These are phyloP conservation scores for Phaenicophaeus curvirostris DNA, from an alignment of 2,797 vertebrate genomes.

Conservation along the genomic window DNA sequence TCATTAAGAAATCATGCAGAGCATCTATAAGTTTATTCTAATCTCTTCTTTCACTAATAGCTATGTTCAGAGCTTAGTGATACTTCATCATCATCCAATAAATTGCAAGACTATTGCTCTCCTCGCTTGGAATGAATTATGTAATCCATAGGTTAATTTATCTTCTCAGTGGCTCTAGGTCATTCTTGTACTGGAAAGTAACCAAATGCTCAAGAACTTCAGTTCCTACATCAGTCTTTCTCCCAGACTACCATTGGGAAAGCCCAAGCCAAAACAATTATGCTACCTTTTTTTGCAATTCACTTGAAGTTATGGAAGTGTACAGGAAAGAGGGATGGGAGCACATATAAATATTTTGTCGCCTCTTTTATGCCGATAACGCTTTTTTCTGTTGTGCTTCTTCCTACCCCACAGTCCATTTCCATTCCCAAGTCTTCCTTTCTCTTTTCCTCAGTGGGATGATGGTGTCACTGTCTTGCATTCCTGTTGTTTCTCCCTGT, in stretches of 20 bases:
- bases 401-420: background rate
- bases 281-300: background rate
- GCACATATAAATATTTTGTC: background rate
- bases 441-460: constrained; percentile 1
- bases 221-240: background rate
- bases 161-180: background rate
- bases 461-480: constrained; percentile 56
- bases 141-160: background rate
- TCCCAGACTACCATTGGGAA: background rate
- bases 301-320: background rate
- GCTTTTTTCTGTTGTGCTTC: background rate
- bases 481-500: constrained; percentile 70
- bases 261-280: background rate
- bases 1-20: background rate
- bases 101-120: background rate
- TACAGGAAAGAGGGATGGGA: background rate
- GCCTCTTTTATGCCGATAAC: background rate
- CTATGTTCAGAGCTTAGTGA: background rate
- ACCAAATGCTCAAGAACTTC: background rate
- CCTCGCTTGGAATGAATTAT: background rate
- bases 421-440: background rate
- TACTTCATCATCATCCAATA: background rate
- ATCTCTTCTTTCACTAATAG: no score
- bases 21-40: background rate
- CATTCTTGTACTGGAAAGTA: background rate